These are phyloP conservation scores for Drosophila ercepeae DNA, from an alignment of 1,140 invertebrate genomes.

Conservation along the genomic window DNA sequence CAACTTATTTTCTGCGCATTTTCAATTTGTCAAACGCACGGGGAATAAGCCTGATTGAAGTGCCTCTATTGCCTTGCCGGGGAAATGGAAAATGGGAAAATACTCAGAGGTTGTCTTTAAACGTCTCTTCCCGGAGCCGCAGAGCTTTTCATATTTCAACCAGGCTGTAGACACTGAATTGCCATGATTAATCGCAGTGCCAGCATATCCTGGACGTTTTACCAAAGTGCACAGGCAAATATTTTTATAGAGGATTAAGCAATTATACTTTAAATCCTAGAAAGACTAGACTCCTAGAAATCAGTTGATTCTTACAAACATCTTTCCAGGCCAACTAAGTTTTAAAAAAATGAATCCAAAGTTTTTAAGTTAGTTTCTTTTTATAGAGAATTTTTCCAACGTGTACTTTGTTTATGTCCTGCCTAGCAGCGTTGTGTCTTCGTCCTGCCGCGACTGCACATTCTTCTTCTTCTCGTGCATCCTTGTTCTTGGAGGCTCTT, in stretches of 20 bases:
- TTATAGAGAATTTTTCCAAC: not conserved
- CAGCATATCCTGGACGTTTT: conserved; percentile 15
- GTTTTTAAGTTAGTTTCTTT: no score
- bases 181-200: conserved; percentile 73
- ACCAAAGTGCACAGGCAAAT: not conserved
- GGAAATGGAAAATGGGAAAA: conserved; percentile 24
- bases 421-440: conserved; percentile 18
- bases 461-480: conserved; percentile 18
- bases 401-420: conserved; percentile 22
- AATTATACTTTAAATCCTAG: no score
- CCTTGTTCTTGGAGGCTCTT: conserved; percentile 29
- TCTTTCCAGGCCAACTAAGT: no score
- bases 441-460: conserved; percentile 16
- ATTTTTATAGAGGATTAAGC: no score
- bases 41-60: conserved; percentile 77
- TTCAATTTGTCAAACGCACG: conserved; percentile 78
- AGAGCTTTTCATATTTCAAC: conserved; percentile 46
- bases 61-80: conserved; percentile 44
- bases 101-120: conserved; percentile 47
- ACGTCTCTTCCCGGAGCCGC: conserved; percentile 19
- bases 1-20: conserved; percentile 64
- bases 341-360: no score
- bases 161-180: conserved; percentile 45
- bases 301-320: no score
- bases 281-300: not conserved